Conservation (phyloP, 2,113 vertebrate genomes). For the Labrus mixtus region DNA sequence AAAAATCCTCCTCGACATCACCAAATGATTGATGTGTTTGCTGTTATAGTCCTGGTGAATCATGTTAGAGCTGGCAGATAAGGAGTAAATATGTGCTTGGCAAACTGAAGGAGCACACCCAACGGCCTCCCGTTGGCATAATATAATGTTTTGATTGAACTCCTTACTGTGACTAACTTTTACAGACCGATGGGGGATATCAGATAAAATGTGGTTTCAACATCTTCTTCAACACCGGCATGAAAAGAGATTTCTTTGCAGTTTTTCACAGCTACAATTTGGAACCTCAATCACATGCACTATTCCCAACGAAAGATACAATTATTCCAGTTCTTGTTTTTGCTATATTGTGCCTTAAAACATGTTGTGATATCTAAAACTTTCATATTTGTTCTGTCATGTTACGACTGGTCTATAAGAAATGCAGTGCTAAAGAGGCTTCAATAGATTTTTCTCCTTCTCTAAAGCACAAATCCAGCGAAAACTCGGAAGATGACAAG, state of each 20-base stretch:
- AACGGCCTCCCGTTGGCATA: conserved; percentile 24
- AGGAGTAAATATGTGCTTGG: conserved; percentile 58
- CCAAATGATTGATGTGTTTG: conserved; percentile 60
- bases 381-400: conserved; percentile 19
- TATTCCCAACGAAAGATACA: neutral
- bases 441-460: neutral
- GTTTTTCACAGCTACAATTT: neutral
- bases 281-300: neutral
- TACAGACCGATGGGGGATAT: conserved; percentile 4
- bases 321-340: neutral
- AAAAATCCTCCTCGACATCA: conserved; percentile 41
- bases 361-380: neutral
- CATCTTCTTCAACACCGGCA: neutral
- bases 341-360: neutral
- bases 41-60: conserved; percentile 50
- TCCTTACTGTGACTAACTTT: neutral
- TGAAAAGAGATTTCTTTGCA: conserved; percentile 7
- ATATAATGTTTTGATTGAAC: conserved; percentile 13
- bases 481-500: too few species aligned
- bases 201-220: conserved; percentile 30
- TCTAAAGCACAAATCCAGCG: too few species aligned
- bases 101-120: conserved; percentile 24
- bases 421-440: conserved; percentile 4
- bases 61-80: conserved; percentile 57
- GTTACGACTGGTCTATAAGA: conserved; percentile 39